These are phyloP conservation scores for Lycodopsis pacificus DNA, from an alignment of 2,797 vertebrate species.

Conservation along the genomic window DNA sequence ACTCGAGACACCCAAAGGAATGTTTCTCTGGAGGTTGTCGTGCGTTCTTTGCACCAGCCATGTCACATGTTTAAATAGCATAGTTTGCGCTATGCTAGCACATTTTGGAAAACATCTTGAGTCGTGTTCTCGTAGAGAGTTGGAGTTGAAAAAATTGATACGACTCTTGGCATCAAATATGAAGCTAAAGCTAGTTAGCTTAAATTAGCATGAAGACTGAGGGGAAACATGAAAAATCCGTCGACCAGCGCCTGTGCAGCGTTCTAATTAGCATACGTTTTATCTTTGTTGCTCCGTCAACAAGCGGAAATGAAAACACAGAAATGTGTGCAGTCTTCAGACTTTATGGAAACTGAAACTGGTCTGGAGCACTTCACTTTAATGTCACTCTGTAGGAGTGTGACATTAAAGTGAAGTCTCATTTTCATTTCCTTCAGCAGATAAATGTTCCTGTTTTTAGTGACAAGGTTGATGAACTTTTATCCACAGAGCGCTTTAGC, in stretches of 20 bases:
- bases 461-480: neutral
- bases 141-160: constrained; percentile 10
- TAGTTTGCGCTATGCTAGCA: neutral
- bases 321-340: neutral
- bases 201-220: neutral
- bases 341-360: neutral
- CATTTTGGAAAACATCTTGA: constrained; percentile 11
- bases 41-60: neutral
- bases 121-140: constrained; percentile 3
- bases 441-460: neutral
- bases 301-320: neutral
- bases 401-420: neutral
- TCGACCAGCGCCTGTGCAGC: neutral
- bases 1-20: constrained; percentile 11
- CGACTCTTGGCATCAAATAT: neutral
- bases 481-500: neutral
- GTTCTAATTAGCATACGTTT: neutral
- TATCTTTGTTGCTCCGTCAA: neutral
- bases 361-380: neutral
- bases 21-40: constrained; percentile 12
- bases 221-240: neutral
- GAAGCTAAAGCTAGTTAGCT: constrained; percentile 11
- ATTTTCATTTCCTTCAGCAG: neutral
- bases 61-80: neutral
- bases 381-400: neutral